Evolutionary conservation across 2,888 invertebrate genomes (phyloP), one percentile per base, ranked within the genome.

Genomic region (Apodemia duryi): DNA sequence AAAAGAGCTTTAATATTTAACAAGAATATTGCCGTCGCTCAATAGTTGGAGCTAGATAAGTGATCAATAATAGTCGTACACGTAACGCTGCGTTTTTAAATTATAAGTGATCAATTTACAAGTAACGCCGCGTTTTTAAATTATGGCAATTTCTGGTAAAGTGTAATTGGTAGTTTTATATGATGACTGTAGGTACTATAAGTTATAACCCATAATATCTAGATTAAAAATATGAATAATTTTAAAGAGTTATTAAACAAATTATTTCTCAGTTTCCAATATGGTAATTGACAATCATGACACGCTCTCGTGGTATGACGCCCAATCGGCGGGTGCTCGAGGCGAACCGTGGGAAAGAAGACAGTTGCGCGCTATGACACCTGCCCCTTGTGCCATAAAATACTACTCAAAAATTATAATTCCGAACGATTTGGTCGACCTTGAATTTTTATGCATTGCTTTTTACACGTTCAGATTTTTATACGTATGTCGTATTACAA

Each of bases 391-490:
- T 74, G 79, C 35, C 80, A 81, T 79, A 83, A 88, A 88, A 87
- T 88, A 86, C 84, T 88, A 86, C 84, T 83, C 84, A 79, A 82
- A 86, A 85, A 85, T 87, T 85, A 81, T 84, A 87, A 86, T 88
- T 87, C 77, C 79, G 85, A 81, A 82, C 75, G 77, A 84, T 82
- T 84, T 77, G 77, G 79, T 77, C 82, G 90, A 89, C 89, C 90
- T 89, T 88, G 70, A 69, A 69, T 72, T 72, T 72, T 69, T 62
- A 64, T 67, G 67, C 46, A 13, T 13, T 68, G 63, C 52, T 60
- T 68, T 69, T 61, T 60, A 60, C 65, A 62, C 66, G 29, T 60
- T 49, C 52, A 32, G n/a, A 52, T 67, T 68, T 63, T 65, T 66
- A 63, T 60, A 46, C 6, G 28, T 62, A 65, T 28, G 51, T 29